phyloP scores from a whole-genome alignment of 2,113 vertebrate genomes.

The Phaetusa simplex region DNA sequence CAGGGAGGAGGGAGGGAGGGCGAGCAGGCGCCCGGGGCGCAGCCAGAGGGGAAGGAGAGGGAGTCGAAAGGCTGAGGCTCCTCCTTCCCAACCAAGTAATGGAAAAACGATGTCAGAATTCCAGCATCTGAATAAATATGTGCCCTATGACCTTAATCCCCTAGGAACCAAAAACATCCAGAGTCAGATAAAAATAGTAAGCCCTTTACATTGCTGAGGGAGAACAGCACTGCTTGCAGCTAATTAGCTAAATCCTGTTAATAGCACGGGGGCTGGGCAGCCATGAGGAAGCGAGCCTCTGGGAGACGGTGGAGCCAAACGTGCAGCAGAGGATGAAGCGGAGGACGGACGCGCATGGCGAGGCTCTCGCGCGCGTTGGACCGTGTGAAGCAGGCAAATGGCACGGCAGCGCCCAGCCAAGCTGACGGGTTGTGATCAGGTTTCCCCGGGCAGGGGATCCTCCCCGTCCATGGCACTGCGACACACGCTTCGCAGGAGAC shows the following conservation, averaged over 20 bases:
- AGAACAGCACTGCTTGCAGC: not conserved
- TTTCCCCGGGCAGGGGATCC: not conserved
- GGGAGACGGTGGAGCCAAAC: not conserved
- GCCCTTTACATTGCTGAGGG: constrained; percentile 58
- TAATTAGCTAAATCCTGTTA: constrained; percentile 44
- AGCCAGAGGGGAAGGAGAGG: constrained; percentile 44
- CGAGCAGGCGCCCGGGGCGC: not conserved
- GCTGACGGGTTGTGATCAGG: rapidly evolving
- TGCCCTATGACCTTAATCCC: constrained; percentile 80
- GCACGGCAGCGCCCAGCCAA: rapidly evolving
- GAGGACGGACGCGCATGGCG: rapidly evolving
- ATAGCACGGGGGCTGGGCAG: not conserved
- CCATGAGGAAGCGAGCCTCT: not conserved
- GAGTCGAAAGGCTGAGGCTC: constrained; percentile 51
- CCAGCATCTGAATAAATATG: constrained; percentile 81
- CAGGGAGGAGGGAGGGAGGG: not conserved
- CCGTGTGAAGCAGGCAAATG: rapidly evolving
- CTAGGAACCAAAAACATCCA: constrained; percentile 64
- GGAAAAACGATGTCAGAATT: constrained; percentile 88
- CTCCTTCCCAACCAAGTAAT: constrained; percentile 78
- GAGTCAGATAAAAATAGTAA: constrained; percentile 81
- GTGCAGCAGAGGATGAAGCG: not conserved
- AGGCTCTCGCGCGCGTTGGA: rapidly evolving
- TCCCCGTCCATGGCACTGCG: rapidly evolving
- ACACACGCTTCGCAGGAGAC: not conserved